A percentile compares a stretch with the other conserved stretches of the same genome.
These are phyloP conservation scores for Diachrysia chrysitis DNA, from an alignment of 2,888 invertebrate species.

Conservation along the genomic window DNA sequence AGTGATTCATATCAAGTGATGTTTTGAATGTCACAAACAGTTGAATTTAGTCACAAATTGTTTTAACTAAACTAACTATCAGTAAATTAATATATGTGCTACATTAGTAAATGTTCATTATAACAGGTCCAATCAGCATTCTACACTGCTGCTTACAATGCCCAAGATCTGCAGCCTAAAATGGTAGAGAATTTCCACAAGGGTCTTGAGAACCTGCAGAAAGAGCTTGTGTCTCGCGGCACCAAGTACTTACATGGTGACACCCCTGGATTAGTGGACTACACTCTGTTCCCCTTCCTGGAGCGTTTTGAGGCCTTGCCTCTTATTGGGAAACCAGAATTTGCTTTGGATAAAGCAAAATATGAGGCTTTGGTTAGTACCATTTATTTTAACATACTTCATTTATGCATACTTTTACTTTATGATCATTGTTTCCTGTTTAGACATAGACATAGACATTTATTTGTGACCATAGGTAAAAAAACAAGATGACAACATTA, in stretches of 20 bases:
- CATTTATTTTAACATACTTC: background rate
- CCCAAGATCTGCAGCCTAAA: constrained; percentile 74
- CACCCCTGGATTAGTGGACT: constrained; percentile 93
- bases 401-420: background rate
- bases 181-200: constrained; percentile 86
- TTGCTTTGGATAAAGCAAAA: constrained; percentile 90
- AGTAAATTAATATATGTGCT: no score
- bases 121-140: constrained; percentile 87
- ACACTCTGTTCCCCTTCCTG: constrained; percentile 96
- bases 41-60: background rate
- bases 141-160: constrained; percentile 86
- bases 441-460: no score
- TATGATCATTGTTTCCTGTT: background rate
- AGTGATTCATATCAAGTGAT: no score
- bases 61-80: no score
- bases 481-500: no score
- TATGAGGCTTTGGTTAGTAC: constrained; percentile 91
- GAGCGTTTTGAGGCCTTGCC: constrained; percentile 90
- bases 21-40: no score
- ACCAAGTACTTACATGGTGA: constrained; percentile 91
- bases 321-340: constrained; percentile 90
- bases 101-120: background rate
- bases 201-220: constrained; percentile 91
- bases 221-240: constrained; percentile 90
- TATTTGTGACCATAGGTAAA: no score